These are phyloP conservation scores for Cynopterus brachyotis DNA, from an alignment of 2,113 vertebrate species.

Conservation along the genomic window DNA sequence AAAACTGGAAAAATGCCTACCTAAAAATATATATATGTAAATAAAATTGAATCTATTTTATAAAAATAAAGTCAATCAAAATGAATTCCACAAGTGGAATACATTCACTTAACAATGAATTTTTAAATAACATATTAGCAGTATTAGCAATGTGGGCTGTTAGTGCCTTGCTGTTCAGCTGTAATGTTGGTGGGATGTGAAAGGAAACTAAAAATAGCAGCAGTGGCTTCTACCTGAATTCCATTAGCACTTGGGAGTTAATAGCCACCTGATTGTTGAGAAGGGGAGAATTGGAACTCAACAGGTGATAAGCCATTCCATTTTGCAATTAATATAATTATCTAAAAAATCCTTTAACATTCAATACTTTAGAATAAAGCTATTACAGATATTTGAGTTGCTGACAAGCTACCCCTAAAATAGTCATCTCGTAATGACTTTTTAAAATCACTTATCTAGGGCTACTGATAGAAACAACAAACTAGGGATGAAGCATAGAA, in stretches of 20 bases:
- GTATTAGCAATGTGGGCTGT: background rate
- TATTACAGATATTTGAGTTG: conserved; percentile 18
- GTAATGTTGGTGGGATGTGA: background rate
- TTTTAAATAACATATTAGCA: background rate
- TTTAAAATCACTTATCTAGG: background rate
- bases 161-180: background rate
- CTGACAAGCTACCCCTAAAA: background rate
- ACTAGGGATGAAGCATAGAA: background rate
- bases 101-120: background rate
- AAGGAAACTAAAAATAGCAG: background rate
- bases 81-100: background rate
- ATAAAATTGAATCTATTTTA: conserved; percentile 13
- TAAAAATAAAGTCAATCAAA: background rate
- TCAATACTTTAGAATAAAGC: background rate
- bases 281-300: background rate
- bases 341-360: background rate
- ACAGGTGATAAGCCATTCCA: background rate
- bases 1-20: background rate
- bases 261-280: background rate
- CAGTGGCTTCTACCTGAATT: background rate
- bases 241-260: background rate
- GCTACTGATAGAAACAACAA: conserved; percentile 43
- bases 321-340: conserved; percentile 37
- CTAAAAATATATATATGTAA: background rate
- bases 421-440: conserved; percentile 12